phyloP scores from a whole-genome alignment of 2,888 invertebrate species.

The Nemotelus pantherinus region DNA sequence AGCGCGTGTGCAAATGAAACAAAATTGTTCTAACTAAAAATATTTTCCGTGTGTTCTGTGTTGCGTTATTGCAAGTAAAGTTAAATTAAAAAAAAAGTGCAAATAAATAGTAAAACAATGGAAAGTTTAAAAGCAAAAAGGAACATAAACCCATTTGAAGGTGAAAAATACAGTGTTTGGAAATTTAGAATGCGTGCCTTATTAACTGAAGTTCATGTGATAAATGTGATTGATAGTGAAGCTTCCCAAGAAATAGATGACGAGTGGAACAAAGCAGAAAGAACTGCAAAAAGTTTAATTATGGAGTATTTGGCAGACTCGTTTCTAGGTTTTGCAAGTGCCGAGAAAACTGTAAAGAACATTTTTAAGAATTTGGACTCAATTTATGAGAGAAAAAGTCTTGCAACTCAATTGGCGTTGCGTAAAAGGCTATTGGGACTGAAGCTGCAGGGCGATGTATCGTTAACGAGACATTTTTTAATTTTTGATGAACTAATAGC shows the following conservation, averaged over 20 bases:
- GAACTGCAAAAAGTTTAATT: conserved; percentile 45
- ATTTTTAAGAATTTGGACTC: conserved; percentile 46
- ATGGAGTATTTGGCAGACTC: conserved; percentile 46
- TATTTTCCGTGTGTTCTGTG: too few species aligned
- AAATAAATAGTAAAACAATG: neutral
- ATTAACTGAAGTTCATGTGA: conserved; percentile 39
- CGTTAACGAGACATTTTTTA: conserved; percentile 51
- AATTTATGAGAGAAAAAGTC: conserved; percentile 43
- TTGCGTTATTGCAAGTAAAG: too few species aligned
- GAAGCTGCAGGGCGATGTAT: conserved; percentile 42
- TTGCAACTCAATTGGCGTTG: conserved; percentile 36
- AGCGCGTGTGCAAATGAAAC: too few species aligned
- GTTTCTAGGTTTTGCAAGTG: conserved; percentile 38
- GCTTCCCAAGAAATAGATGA: neutral
- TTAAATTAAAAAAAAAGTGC: neutral
- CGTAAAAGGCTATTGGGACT: conserved; percentile 43
- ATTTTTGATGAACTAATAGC: conserved; percentile 58
- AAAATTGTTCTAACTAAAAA: too few species aligned
- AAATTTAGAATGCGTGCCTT: conserved; percentile 44
- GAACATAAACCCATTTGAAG: conserved; percentile 40
- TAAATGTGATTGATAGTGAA: conserved; percentile 36
- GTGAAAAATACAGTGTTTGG: conserved; percentile 47
- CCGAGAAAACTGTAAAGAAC: conserved; percentile 12
- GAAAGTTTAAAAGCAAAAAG: neutral
- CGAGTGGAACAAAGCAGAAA: conserved; percentile 39